Evolutionary conservation across 1,140 invertebrate genomes (phyloP).

Genomic region (Whitmania pigra): DNA sequence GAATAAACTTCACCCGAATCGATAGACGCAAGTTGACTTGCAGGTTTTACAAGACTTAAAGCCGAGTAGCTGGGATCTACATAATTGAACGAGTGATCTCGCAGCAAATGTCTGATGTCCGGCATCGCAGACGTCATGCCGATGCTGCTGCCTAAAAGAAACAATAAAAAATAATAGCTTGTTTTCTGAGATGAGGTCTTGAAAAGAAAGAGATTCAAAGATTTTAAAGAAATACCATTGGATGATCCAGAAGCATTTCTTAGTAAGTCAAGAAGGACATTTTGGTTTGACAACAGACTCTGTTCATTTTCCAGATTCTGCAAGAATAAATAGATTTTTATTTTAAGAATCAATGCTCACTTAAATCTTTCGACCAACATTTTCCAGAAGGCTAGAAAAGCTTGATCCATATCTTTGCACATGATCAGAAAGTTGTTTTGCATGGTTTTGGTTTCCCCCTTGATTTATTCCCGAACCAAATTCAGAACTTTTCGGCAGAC

Average conservation of each 20-base stretch:
- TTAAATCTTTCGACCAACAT: too few species aligned
- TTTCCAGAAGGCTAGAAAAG: too few species aligned
- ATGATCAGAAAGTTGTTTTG: too few species aligned
- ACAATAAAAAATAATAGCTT: not conserved
- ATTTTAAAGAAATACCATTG: constrained; percentile 6
- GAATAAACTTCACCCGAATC: constrained; percentile 66
- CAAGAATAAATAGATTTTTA: too few species aligned
- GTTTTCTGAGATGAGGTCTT: not conserved
- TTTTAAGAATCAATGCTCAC: too few species aligned
- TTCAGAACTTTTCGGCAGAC: too few species aligned
- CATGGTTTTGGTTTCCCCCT: too few species aligned
- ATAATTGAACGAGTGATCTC: constrained; percentile 7
- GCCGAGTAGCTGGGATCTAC: constrained; percentile 3
- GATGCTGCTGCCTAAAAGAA: not conserved
- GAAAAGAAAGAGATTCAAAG: not conserved
- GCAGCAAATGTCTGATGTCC: not conserved
- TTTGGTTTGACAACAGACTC: too few species aligned
- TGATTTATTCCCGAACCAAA: too few species aligned
- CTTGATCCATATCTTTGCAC: too few species aligned
- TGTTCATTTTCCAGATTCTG: too few species aligned
- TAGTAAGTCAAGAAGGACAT: not conserved
- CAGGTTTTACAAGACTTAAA: constrained; percentile 9
- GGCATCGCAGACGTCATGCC: not conserved
- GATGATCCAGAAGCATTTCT: constrained; percentile 10
- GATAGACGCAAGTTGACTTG: not conserved